Base-by-base conservation (phyloP, 2,888 invertebrate genomes). In the Mythimna vitellina region DNA sequence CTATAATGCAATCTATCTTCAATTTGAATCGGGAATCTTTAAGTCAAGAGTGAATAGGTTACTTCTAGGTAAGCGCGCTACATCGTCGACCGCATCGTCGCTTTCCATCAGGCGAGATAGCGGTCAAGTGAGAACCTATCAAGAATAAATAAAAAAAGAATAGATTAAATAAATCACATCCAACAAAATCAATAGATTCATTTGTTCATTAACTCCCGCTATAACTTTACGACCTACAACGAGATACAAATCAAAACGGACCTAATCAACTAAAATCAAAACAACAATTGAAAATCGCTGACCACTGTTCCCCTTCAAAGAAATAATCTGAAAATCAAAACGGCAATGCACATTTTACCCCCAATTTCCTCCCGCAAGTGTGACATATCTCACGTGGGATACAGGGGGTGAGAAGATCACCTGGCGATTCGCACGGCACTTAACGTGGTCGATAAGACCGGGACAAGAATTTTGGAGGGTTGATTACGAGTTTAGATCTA, bases 361-460 rank as follows among this genome's bases (percentile, higher is more conserved):
- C 86, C 89, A 88, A 90, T 89, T 90, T 84, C 76, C 70, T 60
- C 73, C 66, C 72, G 81, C 89, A 85, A 87, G 86, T 91, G 90
- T 81, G 73, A 73, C 80, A 66, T 78, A 70, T 89, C 90, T 72
- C 89, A 89, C 85, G 84, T 76, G 68, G 58, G 68, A 53, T 72
- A 81, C 65, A 57, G 54, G 81, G 82, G 83, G 78, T 65, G 85
- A 76, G 82, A 85, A 54, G 60, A 10, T 51, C 91, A 91, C 88
- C 90, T 91, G 91, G 67, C 25, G n/a, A 7, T 70, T 91, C 91
- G 73, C 91, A 91, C 91, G 89, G 86, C 90, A 91, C 91, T 91
- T 89, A 90, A 74, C 72, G 76, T 80, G 79, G 84, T 84, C 81
- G 81, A 83, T 80, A 85, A 78, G 80, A 80, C 66, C 51, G 70